Base-by-base conservation (phyloP, 2,888 invertebrate genomes). In the Caenorhabditis doughertyi region DNA sequence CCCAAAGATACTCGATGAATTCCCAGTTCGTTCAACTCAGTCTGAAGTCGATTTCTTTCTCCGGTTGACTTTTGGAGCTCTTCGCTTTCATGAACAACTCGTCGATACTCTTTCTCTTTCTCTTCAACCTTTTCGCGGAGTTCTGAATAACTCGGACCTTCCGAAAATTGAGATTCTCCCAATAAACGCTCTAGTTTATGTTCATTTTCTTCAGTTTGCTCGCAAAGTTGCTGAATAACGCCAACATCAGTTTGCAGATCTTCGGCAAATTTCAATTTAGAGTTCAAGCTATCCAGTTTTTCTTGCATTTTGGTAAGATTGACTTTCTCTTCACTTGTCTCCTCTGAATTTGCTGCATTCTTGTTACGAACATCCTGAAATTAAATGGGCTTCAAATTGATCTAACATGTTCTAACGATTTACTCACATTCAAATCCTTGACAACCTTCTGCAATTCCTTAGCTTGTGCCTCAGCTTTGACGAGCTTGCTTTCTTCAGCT, bases 201-300 rank as follows among this genome's bases (percentile, higher is more conserved):
- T 21, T 64, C 53, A 7, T 82, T 35, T 8, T 56, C 56, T 9
- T 32, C 4, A 1, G 71, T 67, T 25, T 80, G 55, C 13, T 72
- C 35, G 21, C 13, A 67, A 11, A 71, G 60, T 21, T 65, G 39
- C 53, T 87, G 84, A 73, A 85, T 81, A 7, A 85, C 58, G 4
- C 83, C 82, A 4, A 84, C 84, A 42, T 87, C 87, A 4, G 79
- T 53, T 56, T 85, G 82, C 11, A 82, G 39, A n/a, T 47, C 67
- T 60, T 81, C 67, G 8, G 72, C 58, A 0, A 79, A 18, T 53
- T 68, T 58, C 3, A 73, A 16, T 21, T 68, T 68, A 0, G 7
- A 39, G n/a, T 77, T 68, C 32, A 77, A 1, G 0, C 1, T 29
- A 2, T 42, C 62, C 13, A 77, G 23, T 29, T 55, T 44, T 21